Conservation (phyloP, 1,140 invertebrate species). For the Euwallacea fornicatus region DNA sequence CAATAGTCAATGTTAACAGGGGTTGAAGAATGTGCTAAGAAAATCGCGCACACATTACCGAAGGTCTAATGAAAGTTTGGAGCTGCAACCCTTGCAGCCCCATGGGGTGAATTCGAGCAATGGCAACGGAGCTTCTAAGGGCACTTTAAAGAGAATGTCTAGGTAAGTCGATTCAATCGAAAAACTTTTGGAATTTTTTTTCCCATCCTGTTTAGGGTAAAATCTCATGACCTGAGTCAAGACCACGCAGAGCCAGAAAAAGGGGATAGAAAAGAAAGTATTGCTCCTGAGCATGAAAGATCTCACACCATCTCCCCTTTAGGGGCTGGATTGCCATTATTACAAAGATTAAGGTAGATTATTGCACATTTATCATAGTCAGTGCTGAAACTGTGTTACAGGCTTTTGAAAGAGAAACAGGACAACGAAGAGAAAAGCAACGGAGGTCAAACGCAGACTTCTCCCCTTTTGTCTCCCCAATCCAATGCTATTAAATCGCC, state of each 20-base stretch:
- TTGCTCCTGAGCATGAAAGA: conserved; percentile 31
- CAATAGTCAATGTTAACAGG: conserved; percentile 44
- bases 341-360: conserved; percentile 63
- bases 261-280: conserved; percentile 35
- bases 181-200: background rate
- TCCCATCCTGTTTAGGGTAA: conserved; percentile 47
- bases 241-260: conserved; percentile 42
- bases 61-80: conserved; percentile 64
- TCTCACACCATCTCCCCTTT: conserved; percentile 63
- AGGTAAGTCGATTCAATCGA: conserved; percentile 40
- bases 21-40: conserved; percentile 60
- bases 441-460: conserved; percentile 52
- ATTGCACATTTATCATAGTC: background rate
- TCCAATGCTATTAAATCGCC: conserved; percentile 52
- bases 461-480: conserved; percentile 55
- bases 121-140: conserved; percentile 52
- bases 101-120: conserved; percentile 30
- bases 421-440: conserved; percentile 59
- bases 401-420: conserved; percentile 82
- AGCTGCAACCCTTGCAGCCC: conserved; percentile 64
- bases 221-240: conserved; percentile 50
- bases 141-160: conserved; percentile 68
- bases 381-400: conserved; percentile 41
- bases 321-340: conserved; percentile 78
- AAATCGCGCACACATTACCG: conserved; percentile 58